Conservation (phyloP, 2,888 invertebrate genomes). For the Acanthoscelides obtectus region DNA sequence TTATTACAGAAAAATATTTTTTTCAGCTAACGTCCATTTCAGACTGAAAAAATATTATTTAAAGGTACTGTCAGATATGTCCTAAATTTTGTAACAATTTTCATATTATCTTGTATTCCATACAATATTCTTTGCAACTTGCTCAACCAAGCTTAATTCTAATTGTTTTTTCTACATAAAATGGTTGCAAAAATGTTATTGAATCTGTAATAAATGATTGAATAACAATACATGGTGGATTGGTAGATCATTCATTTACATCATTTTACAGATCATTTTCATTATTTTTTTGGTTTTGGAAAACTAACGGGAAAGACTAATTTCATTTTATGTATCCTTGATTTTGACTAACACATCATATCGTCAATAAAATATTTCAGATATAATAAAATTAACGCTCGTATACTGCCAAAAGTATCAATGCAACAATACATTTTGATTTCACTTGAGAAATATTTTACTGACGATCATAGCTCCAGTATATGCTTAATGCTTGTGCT, state of each 20-base stretch:
- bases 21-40: too few relatives aligned
- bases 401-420: neutral
- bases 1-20: too few relatives aligned
- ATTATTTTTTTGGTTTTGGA: slow-evolving; percentile 34
- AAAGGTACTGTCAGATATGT: too few relatives aligned
- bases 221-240: slow-evolving; percentile 22
- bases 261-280: slow-evolving; percentile 7
- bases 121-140: too few relatives aligned
- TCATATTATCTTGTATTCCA: too few relatives aligned
- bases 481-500: slow-evolving; percentile 18
- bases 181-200: neutral
- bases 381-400: neutral
- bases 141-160: neutral
- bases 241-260: slow-evolving; percentile 19
- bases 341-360: neutral
- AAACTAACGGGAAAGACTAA: slow-evolving; percentile 49
- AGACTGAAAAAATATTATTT: too few relatives aligned
- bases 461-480: slow-evolving; percentile 18
- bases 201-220: neutral
- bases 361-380: neutral
- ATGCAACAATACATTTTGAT: neutral
- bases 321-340: neutral
- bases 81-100: too few relatives aligned
- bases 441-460: slow-evolving; percentile 5
- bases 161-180: neutral